Evolutionary conservation across 2,888 invertebrate genomes (phyloP), one percentile per base, ranked within the genome.

Genomic region (Chrysomela aeneicollis): DNA sequence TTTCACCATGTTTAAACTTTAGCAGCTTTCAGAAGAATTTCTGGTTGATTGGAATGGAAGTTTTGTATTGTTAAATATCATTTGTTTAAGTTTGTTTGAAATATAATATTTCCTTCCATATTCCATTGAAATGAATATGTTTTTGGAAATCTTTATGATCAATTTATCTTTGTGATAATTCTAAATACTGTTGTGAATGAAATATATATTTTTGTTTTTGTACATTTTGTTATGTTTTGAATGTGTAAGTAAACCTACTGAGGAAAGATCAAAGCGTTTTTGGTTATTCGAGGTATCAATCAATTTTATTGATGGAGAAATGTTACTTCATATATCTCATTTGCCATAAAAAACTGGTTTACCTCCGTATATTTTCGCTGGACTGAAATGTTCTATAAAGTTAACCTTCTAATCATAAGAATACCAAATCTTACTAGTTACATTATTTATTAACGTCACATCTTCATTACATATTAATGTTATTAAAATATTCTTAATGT

Each of bases 371-470:
- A 42, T 42, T 42, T 42, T 42, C 2, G 42, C 42, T 42, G 42
- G 42, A 42, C 42, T 35, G 35, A 42, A 42, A 42, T 15, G 15
- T 15, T 12, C 42, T 10, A 42, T 42, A 42, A 42, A 42, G 69
- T 74, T 73, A 71, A 66, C 68, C 62, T 63, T 72, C 70, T 73
- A 74, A 71, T 73, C 71, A 73, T 73, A 69, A 68, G 69, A 64
- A 70, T 72, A 71, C 74, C 71, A 72, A 71, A 74, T 72, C 64
- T 63, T 68, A 58, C 63, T 68, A 68, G 63, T 61, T 67, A 42
- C 12, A 42, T 42, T 42, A 42, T 42, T 42, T 42, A 42, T 42
- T 42, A 42, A 42, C 15, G 68, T 71, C 65, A 64, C 63, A 64
- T 67, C 65, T 60, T 69, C 65, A 57, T 62, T 62, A 62, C 12